Base-by-base conservation (phyloP, 2,113 vertebrate genomes). In the Malaclemys terrapin region DNA sequence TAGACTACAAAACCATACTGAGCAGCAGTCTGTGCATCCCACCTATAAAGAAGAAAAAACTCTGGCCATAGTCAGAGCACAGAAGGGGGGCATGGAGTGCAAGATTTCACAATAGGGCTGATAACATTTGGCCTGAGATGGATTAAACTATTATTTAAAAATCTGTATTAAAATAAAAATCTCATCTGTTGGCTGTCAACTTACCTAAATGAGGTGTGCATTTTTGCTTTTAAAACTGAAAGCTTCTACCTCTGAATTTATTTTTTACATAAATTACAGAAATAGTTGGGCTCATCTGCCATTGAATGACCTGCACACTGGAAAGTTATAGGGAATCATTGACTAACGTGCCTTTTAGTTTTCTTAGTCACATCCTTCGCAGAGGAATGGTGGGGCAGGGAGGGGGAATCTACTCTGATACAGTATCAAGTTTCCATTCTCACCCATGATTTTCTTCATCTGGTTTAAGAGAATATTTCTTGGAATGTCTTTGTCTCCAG, bases 271-370 rank as follows among this genome's bases (percentile, higher is more conserved):
- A 6, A 90, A 17, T 31, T 19, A 2, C 38, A 24, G 82, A 76
- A 82, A 31, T 16, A 42, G 42, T 13, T 27, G 42, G 53, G 29
- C 31, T 80, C 0, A 59, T 90, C 19, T 85, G 79, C n/a, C 8
- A 80, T 25, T 35, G 13, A 42, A n/a, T 84, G 54, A 45, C 12
- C n/a, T 5, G 0, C 0, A 72, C 19, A 3, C 4, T 16, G 85
- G 89, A 82, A 92, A n/a, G 11, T 76, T 54, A 20, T 17, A 54
- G 9, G 84, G 11, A 62, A 75, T 80, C 1, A 8, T 69, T 76
- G 83, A 38, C 80, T 81, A 10, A 29, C 2, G 1, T 29, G 5
- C 7, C 2, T 59, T 0, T 45, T 2, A 2, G 9, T 69, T 42
- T 42, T 82, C 38, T 31, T 3, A 49, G 59, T 17, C 10, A 59